Conservation (phyloP, 2,113 vertebrate species). For the Oostethus manadensis region DNA sequence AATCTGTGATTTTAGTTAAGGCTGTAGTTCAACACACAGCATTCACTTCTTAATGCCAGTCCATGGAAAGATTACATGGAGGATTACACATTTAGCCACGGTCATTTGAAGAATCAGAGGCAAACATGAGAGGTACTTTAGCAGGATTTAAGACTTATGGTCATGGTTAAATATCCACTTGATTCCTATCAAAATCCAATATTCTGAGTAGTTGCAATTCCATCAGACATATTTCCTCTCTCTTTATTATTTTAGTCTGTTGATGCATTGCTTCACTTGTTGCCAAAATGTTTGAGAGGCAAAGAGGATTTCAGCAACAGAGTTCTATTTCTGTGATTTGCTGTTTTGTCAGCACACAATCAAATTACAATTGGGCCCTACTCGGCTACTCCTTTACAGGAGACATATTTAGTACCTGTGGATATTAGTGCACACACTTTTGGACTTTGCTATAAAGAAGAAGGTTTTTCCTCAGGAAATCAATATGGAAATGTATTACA, state of each 20-base stretch:
- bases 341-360: conserved; percentile 32
- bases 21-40: conserved; percentile 63
- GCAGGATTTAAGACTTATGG: conserved; percentile 74
- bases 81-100: conserved; percentile 75
- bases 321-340: conserved; percentile 45
- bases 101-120: conserved; percentile 71
- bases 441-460: too few relatives aligned
- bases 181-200: conserved; percentile 74
- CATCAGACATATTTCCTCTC: conserved; percentile 49
- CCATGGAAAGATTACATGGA: conserved; percentile 71
- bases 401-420: too few relatives aligned
- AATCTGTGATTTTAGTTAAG: conserved; percentile 74
- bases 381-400: conserved; percentile 1
- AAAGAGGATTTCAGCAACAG: conserved; percentile 68
- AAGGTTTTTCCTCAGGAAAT: too few relatives aligned
- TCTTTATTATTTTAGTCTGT: conserved; percentile 58
- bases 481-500: too few relatives aligned
- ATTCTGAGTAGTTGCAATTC: conserved; percentile 64
- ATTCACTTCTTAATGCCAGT: conserved; percentile 70
- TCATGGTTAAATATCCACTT: conserved; percentile 71
- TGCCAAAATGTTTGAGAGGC: conserved; percentile 66
- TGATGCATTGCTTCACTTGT: conserved; percentile 68
- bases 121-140: conserved; percentile 73
- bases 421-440: too few relatives aligned
- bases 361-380: conserved; percentile 32